Evolutionary conservation across 2,797 vertebrate species (phyloP), one percentile per base, ranked within the genome.

Genomic region (Mormyrops boulengeri): DNA sequence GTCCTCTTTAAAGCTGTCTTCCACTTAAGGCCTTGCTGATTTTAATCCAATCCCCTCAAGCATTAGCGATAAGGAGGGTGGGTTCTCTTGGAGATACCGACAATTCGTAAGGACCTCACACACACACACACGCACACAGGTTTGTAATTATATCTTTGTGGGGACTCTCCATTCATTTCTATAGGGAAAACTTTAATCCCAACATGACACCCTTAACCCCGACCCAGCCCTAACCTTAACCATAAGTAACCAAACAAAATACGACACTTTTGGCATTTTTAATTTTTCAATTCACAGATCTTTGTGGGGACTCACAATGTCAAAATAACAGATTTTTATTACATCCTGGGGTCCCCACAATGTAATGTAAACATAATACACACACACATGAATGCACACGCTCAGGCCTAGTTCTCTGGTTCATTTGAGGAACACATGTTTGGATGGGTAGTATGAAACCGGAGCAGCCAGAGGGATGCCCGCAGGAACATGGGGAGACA

Each of bases 11-110:
- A 44, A 44, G 34, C 73, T n/a, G 26, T n/a, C 19, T 80, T 44
- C 73, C 38, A 44, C 73, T 80, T 80, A 44, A 80, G 73, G 73
- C 73, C 73, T 44, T 80, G 73, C 38, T 80, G 73, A 80, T 80
- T 80, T 80, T 80, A 80, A 80, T 80, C 73, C 38, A 0, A n/a
- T 80, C 19, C 73, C 73, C 34, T 44, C 17, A 80, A 80, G 41
- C 38, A 44, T 80, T 44, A 44, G 38, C 17, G 19, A 41, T 80
- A 73, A 73, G 73, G 0, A 7, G 73, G 73, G 73, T 44, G 38
- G 34, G 14, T 19, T 44, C 73, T 80, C 38, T n/a, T 80, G 34
- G 41, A n/a, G 34, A 80, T 80, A 80, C 73, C 17, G 73, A 2
- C 41, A n/a, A 41, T 80, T 80, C 2, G 1, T 9, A n/a, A 44